Evolutionary conservation across 2,797 vertebrate genomes (phyloP).

Genomic region (Oreonectes daqikongensis): DNA sequence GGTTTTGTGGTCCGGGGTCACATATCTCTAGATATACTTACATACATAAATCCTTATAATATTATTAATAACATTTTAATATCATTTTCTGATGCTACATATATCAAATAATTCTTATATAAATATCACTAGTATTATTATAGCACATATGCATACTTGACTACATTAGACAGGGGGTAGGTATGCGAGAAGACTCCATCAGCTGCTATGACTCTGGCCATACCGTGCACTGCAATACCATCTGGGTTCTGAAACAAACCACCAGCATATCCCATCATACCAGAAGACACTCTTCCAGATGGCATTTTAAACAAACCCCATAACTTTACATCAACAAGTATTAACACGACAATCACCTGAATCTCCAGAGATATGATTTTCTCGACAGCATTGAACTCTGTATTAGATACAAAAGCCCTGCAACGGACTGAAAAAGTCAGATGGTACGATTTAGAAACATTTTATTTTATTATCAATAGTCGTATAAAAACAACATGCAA

Average conservation of each 20-base stretch:
- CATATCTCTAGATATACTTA: no score
- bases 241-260: constrained; percentile 69
- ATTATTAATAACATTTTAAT: no score
- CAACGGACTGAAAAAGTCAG: constrained; percentile 60
- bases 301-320: not conserved
- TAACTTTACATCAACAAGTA: not conserved
- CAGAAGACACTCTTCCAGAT: not conserved
- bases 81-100: no score
- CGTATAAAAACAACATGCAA: not conserved
- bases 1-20: no score
- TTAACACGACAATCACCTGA: constrained; percentile 62
- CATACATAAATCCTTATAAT: no score
- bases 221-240: constrained; percentile 67
- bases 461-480: not conserved
- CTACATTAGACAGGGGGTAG: constrained; percentile 64
- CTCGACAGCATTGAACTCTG: constrained; percentile 64
- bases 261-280: not conserved
- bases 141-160: constrained; percentile 63
- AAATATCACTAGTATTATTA: not conserved
- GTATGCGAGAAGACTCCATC: constrained; percentile 58
- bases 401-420: constrained; percentile 70
- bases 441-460: not conserved
- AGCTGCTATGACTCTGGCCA: constrained; percentile 32
- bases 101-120: not conserved
- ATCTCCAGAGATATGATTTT: constrained; percentile 66